Conservation (phyloP, 2,113 vertebrate species). For the Coreoperca whiteheadi region DNA sequence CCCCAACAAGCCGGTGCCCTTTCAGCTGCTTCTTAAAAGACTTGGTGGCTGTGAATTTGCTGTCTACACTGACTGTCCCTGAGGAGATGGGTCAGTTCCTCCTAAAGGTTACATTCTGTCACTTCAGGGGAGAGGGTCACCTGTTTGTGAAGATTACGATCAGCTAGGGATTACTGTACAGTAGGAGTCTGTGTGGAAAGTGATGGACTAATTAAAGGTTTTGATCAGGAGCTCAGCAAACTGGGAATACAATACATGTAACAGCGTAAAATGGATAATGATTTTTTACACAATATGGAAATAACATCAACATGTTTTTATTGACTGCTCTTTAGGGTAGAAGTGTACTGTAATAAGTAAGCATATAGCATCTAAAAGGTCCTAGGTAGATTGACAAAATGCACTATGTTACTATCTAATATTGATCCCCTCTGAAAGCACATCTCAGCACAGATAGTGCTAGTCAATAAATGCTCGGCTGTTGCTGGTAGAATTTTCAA, state of each 20-base stretch:
- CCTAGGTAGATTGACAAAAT: conserved; percentile 36
- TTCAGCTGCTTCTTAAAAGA: conserved; percentile 71
- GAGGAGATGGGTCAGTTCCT: conserved; percentile 70
- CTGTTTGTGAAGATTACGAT: conserved; percentile 54
- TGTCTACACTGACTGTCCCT: conserved; percentile 63
- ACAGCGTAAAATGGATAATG: background rate
- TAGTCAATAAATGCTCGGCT: conserved; percentile 26
- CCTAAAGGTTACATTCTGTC: conserved; percentile 76
- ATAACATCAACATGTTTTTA: conserved; percentile 7
- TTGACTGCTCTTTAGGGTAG: conserved; percentile 3
- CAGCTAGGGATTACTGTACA: conserved; percentile 35
- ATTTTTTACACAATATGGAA: conserved; percentile 12
- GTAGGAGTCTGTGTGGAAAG: background rate
- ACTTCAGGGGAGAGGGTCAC: conserved; percentile 65
- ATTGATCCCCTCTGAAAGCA: conserved; percentile 53
- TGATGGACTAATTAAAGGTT: conserved; percentile 19
- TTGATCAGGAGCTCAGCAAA: background rate
- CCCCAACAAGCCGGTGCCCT: conserved; percentile 63
- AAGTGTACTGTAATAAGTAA: conserved; percentile 16
- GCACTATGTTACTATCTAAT: conserved; percentile 43
- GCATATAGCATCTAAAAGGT: conserved; percentile 29
- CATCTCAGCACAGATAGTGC: conserved; percentile 35
- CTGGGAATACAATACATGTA: background rate
- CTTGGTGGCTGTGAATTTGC: conserved; percentile 63
- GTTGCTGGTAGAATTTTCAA: conserved; percentile 37